Evolutionary conservation across 1,140 invertebrate species (phyloP).

Genomic region (Mylabris phalerata): DNA sequence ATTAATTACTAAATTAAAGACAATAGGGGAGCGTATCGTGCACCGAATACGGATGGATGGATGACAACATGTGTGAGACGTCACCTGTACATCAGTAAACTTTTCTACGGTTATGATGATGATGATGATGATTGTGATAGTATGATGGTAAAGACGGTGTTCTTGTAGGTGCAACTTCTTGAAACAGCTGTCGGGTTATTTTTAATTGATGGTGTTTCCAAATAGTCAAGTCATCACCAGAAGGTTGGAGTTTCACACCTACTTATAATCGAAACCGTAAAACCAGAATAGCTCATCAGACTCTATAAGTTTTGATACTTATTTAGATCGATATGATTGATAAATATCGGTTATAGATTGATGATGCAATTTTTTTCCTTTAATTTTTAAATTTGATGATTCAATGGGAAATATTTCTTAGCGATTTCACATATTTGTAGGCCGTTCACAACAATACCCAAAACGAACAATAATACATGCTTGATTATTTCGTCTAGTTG

Average conservation of each 20-base stretch:
- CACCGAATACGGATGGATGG: neutral
- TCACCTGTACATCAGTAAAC: slow-evolving; percentile 16
- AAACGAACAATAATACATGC: no score
- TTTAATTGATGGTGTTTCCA: slow-evolving; percentile 30
- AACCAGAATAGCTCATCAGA: slow-evolving; percentile 26
- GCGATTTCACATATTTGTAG: no score
- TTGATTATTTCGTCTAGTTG: no score
- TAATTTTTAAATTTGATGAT: no score
- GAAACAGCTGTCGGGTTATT: slow-evolving; percentile 25
- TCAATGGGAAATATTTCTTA: no score
- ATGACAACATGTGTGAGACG: slow-evolving; percentile 27
- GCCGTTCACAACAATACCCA: no score
- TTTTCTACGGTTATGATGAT: no score
- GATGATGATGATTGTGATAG: neutral
- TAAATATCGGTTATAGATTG: neutral
- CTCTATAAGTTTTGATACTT: slow-evolving; percentile 8
- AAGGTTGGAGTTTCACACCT: slow-evolving; percentile 33
- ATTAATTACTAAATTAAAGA: slow-evolving; percentile 28
- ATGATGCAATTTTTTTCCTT: no score
- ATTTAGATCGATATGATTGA: slow-evolving; percentile 20
- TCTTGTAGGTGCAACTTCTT: neutral
- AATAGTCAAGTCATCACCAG: slow-evolving; percentile 30
- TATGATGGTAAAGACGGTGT: neutral
- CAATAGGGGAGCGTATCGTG: slow-evolving; percentile 23
- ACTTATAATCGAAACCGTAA: slow-evolving; percentile 26